Conservation (phyloP, 2,113 vertebrate species). For the Hemiscyllium ocellatum region DNA sequence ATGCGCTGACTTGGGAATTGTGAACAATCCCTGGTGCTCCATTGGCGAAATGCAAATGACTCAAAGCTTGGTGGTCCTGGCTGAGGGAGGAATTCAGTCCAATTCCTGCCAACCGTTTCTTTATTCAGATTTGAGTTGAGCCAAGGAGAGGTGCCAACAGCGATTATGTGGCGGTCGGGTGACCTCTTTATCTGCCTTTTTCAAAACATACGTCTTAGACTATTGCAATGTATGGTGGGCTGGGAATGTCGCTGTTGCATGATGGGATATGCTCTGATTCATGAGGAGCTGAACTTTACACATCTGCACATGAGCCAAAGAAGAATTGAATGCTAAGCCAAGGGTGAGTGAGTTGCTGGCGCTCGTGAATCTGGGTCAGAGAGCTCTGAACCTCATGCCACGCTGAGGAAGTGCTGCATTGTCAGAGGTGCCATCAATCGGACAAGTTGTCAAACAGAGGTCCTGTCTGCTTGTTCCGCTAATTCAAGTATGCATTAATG, state of each 20-base stretch:
- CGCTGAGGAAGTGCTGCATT: conserved; percentile 12
- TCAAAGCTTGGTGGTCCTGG: not conserved
- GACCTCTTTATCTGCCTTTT: not conserved
- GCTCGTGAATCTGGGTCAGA: not conserved
- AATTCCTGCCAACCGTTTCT: not conserved
- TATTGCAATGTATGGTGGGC: not conserved
- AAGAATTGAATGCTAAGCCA: not conserved
- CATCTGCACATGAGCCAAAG: not conserved
- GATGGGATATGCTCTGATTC: not conserved
- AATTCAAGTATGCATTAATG: not conserved
- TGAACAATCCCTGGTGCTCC: not conserved
- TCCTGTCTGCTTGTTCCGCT: not conserved
- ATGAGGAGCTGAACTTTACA: not conserved
- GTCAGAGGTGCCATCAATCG: conserved; percentile 22
- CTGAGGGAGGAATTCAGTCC: not conserved
- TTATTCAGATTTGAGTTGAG: not conserved
- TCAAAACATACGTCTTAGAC: too few relatives aligned
- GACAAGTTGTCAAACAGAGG: conserved; percentile 1
- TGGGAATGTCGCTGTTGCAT: not conserved
- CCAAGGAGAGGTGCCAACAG: not conserved
- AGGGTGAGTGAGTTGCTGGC: not conserved
- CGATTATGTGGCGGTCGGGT: not conserved
- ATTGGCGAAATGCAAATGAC: not conserved
- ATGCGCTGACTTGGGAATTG: not conserved
- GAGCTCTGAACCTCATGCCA: not conserved